phyloP scores from a whole-genome alignment of 2,888 invertebrate genomes.

The Drosophila mayaguana region DNA sequence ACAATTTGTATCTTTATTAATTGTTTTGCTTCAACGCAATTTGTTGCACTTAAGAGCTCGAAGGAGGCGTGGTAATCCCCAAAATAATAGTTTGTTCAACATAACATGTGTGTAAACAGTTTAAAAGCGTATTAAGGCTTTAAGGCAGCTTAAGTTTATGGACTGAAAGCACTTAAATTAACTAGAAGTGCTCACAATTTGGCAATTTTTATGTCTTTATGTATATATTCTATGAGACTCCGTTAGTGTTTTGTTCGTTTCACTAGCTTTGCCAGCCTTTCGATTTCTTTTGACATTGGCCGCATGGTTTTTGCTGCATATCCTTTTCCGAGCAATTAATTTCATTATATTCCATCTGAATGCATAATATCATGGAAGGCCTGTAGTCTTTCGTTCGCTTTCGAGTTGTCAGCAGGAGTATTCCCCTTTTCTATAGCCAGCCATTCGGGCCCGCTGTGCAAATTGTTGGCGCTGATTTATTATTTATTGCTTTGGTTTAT shows the following conservation, averaged over 20 bases:
- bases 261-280: not conserved
- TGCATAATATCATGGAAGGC: conserved; percentile 62
- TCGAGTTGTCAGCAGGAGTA: conserved; percentile 57
- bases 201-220: not conserved
- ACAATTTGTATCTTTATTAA: conserved; percentile 1
- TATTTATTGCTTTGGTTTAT: conserved; percentile 72
- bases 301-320: conserved; percentile 26
- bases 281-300: conserved; percentile 21
- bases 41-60: not conserved
- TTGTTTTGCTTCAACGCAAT: not conserved
- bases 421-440: not conserved
- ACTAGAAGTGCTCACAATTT: not conserved
- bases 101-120: conserved; percentile 7
- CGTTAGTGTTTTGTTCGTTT: not conserved
- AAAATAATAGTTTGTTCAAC: not conserved
- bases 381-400: conserved; percentile 20
- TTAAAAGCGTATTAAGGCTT: conserved; percentile 2
- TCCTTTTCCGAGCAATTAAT: conserved; percentile 67
- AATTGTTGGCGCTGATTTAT: conserved; percentile 74
- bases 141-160: conserved; percentile 15
- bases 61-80: not conserved
- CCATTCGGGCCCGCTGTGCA: conserved; percentile 49
- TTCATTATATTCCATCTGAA: conserved; percentile 61
- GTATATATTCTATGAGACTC: not conserved
- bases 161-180: conserved; percentile 26